A percentile compares a stretch with the other conserved stretches of the same genome.
These are phyloP conservation scores for Anhinga rufa DNA, from an alignment of 2,113 vertebrate species.

Conservation along the genomic window DNA sequence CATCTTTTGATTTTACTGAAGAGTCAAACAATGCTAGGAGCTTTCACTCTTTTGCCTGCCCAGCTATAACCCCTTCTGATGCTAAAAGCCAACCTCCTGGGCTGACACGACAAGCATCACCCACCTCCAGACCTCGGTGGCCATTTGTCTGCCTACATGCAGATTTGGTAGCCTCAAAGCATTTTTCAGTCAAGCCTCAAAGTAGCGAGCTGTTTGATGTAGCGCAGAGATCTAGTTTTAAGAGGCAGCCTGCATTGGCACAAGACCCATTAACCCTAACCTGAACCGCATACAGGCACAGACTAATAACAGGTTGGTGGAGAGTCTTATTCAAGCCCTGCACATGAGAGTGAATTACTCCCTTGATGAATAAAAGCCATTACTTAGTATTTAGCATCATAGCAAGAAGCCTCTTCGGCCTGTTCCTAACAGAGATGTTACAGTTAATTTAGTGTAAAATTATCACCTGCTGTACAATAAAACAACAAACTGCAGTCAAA, in stretches of 20 bases:
- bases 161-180: not conserved
- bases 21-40: not conserved
- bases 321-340: not conserved
- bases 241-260: not conserved
- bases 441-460: constrained; percentile 67
- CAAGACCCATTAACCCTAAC: constrained; percentile 24
- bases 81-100: not conserved
- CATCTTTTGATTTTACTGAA: not conserved
- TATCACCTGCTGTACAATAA: constrained; percentile 66
- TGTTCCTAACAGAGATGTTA: constrained; percentile 60
- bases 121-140: not conserved
- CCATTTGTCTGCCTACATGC: not conserved
- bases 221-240: not conserved
- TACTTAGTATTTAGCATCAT: constrained; percentile 59
- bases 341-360: constrained; percentile 21
- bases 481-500: constrained; percentile 66
- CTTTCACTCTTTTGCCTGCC: not conserved
- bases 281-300: not conserved
- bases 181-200: not conserved
- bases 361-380: constrained; percentile 56
- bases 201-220: not conserved
- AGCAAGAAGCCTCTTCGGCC: constrained; percentile 51
- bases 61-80: not conserved
- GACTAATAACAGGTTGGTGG: constrained; percentile 8
- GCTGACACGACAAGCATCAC: not conserved